These are phyloP conservation scores for Trissolcus brochymenae DNA, from an alignment of 2,888 invertebrate genomes.

Conservation along the genomic window DNA sequence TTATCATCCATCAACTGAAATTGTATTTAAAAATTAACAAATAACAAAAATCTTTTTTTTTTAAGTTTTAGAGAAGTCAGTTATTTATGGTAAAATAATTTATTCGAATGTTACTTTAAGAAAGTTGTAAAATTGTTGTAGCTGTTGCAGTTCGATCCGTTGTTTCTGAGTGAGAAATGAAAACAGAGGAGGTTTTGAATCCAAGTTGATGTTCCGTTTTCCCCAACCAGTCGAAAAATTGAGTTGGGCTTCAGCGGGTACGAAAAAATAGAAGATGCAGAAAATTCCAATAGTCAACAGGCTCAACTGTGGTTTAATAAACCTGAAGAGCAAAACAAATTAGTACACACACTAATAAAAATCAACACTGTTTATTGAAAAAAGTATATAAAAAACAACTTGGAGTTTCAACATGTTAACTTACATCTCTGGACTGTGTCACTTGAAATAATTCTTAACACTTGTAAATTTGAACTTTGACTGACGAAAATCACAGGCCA, in stretches of 20 bases:
- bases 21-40: not conserved
- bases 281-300: constrained; percentile 44
- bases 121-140: constrained; percentile 51
- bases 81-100: too few relatives aligned
- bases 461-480: constrained; percentile 1
- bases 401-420: too few relatives aligned
- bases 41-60: not conserved
- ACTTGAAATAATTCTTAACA: not conserved
- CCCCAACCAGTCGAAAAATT: constrained; percentile 63
- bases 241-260: constrained; percentile 55
- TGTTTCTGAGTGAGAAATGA: constrained; percentile 32
- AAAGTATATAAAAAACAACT: too few relatives aligned
- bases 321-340: constrained; percentile 17
- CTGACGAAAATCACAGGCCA: not conserved
- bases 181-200: constrained; percentile 11
- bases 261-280: constrained; percentile 46
- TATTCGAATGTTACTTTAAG: constrained; percentile 31
- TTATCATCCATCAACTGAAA: too few relatives aligned
- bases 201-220: constrained; percentile 49
- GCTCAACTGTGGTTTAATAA: constrained; percentile 24
- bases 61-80: too few relatives aligned
- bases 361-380: too few relatives aligned
- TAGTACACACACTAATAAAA: not conserved
- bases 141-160: constrained; percentile 22
- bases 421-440: too few relatives aligned